Base-by-base conservation (phyloP, 64 coral and sea anemone species). In the Stylophora pistillata region DNA sequence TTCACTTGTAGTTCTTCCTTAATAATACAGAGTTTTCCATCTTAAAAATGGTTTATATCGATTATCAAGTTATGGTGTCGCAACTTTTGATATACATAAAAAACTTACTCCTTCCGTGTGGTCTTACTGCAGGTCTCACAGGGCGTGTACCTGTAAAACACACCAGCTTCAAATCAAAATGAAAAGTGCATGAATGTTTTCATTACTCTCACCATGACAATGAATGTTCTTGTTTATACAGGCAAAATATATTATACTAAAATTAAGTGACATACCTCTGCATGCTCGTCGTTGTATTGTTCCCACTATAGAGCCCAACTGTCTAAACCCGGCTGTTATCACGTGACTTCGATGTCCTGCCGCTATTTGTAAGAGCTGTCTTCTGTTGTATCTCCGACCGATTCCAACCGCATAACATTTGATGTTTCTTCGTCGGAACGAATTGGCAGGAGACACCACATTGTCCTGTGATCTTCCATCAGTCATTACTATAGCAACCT, bases 401-500 rank as follows among this genome's bases (percentile, higher is more conserved):
- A 93, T 82, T 31, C 91, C 91, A 15, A 93, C 28, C 9, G 28
- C 83, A 30, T 91, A 94, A 15, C 90, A 59, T 15, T 79, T 79
- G 23, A 83, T 81, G 63, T 81, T 63, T 20, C 6, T 29, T 30
- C 76, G 71, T 68, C 91, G 78, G 58, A 93, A 87, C 28, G 27
- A 10, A 2, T 56, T 78, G 6, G 77, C 69, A 68, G 70, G 28
- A 58, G 1, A 5, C 30, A 16, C 32, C 0, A 93, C 86, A 25
- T 25, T 63, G 74, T 93, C 91, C 53, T n/a, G 30, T 15, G 91
- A 93, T 54, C 32, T 41, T 4, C 91, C 91, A 66, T 93, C 91
- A 20, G 91, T 93, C 68, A 93, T 64, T 18, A 93, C 79, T 82
- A 95, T 47, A 33, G 33, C 79, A 82, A 82, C 79, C 79, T 82